Percentiles rank a stretch among this genome's conserved stretches.
Evolutionary conservation across 2,888 invertebrate species (phyloP).

Genomic region (Temnothorax rugatulus): DNA sequence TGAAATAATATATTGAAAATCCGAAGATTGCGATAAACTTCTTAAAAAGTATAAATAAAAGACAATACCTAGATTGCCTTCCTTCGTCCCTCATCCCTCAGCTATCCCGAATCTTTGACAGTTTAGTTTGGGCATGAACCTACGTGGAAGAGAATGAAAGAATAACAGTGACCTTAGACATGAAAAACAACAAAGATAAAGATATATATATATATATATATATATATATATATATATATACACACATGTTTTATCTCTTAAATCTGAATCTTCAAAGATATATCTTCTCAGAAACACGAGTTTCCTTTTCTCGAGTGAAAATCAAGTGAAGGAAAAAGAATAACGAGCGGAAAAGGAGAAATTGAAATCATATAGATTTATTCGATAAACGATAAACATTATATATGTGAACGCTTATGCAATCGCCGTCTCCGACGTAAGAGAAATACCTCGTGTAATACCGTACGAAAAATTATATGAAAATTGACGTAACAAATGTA

Average conservation of each 20-base stretch:
- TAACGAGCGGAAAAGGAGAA: not conserved
- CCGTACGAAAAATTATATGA: not conserved
- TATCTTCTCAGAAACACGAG: not conserved
- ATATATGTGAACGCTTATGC: not conserved
- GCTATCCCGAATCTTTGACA: no score
- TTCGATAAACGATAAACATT: not conserved
- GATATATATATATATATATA: not conserved
- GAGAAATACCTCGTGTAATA: not conserved
- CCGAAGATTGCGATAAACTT: no score
- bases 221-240: not conserved
- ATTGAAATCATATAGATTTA: not conserved
- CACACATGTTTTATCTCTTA: not conserved
- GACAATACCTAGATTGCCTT: no score
- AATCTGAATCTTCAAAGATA: not conserved
- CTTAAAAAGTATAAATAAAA: no score
- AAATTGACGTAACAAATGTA: not conserved
- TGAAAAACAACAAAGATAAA: not conserved
- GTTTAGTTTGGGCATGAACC: no score
- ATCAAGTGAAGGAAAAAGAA: not conserved
- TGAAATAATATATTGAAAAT: not conserved
- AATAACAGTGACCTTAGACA: not conserved
- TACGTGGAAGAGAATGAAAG: no score
- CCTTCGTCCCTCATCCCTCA: no score
- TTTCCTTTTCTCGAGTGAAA: not conserved
- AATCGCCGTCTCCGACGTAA: not conserved